Conservation (phyloP, 1,140 invertebrate species). For the Heliconius nattereri region DNA sequence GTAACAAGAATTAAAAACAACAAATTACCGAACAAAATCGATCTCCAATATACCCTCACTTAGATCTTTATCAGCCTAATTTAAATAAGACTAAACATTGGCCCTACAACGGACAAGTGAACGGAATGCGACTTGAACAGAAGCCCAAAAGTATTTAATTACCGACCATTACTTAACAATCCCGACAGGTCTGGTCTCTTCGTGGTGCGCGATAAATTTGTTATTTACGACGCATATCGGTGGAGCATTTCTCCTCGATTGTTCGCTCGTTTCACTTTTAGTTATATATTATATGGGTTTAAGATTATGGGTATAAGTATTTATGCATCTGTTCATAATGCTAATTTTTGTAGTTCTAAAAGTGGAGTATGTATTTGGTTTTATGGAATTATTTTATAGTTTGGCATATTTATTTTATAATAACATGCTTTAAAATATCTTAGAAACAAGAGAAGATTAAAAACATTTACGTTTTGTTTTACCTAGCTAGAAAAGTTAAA, state of each 20-base stretch:
- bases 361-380: too few relatives aligned
- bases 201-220: slow-evolving; percentile 40
- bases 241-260: slow-evolving; percentile 29
- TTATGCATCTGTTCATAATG: neutral
- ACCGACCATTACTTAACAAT: slow-evolving; percentile 40
- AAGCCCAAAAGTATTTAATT: slow-evolving; percentile 45
- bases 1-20: neutral
- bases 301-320: neutral
- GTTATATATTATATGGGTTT: neutral
- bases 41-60: neutral
- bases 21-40: neutral
- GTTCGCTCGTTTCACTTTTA: slow-evolving; percentile 36
- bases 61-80: slow-evolving; percentile 23
- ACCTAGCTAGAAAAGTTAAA: too few relatives aligned
- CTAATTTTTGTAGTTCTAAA: neutral
- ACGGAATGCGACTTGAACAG: slow-evolving; percentile 33
- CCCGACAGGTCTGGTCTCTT: slow-evolving; percentile 35
- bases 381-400: too few relatives aligned
- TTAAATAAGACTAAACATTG: slow-evolving; percentile 35
- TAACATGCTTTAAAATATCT: too few relatives aligned
- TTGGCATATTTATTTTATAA: too few relatives aligned
- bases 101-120: slow-evolving; percentile 23
- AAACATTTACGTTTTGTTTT: too few relatives aligned
- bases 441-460: too few relatives aligned
- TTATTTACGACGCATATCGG: slow-evolving; percentile 37